Evolutionary conservation across 2,888 invertebrate species (phyloP), one percentile per base, ranked within the genome.

Genomic region (Eulithis prunata): DNA sequence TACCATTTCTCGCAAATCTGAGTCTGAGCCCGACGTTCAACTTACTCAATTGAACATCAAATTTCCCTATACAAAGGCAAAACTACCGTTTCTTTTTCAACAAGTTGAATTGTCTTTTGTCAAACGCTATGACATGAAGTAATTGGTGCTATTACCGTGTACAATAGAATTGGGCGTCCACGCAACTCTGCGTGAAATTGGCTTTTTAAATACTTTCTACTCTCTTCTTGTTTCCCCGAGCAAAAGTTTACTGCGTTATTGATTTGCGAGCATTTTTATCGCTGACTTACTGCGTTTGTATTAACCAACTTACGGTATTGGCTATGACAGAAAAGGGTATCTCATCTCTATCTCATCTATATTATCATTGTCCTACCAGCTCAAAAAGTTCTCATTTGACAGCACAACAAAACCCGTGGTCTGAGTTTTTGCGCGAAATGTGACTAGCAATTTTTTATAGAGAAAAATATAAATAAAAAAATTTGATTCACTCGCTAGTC

Each of bases 161-260:
- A 91, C 92, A 92, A 92, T 89, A 90, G 91, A 92, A 92, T 92
- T 91, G 92, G 92, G 90, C 87, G 84, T 75, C 73, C 81, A 81
- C 64, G 56, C 87, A 87, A 76, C 77, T 76, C 82, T 78, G 88
- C 92, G 89, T 90, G 90, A 91, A 91, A 92, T 91, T 91, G 87
- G 82, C 78, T 82, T 89, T 88, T 90, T 91, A 90, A 90, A 91
- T 91, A 90, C 91, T 91, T 90, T 90, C 89, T 86, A 86, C 78
- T 70, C 47, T 57, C 47, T 69, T 70, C 68, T 67, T 68, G 62
- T 4, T 4, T 41, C 21, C 60, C 21, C 53, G 11, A 14, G 49
- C 54, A 45, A 45, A 7, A 52, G 58, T 51, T 43, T 36, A 32
- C 38, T 11, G 21, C 12, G 21, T 41, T 14, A 59, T 59, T 51